Conservation (phyloP, 2,113 vertebrate genomes). For the Thomomys bottae region DNA sequence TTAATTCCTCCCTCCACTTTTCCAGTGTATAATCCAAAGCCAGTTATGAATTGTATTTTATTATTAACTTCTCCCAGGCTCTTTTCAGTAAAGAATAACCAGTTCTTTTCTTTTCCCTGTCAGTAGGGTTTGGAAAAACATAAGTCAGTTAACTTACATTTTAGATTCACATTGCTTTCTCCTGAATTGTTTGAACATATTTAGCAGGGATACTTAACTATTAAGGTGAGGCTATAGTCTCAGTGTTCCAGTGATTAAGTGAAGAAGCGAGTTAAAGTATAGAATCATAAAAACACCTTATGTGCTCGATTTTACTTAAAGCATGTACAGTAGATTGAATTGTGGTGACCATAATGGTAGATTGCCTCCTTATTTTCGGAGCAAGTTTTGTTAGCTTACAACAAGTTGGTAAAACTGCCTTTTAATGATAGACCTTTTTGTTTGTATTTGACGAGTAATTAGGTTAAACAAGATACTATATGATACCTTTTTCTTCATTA, state of each 20-base stretch:
- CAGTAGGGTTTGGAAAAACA: neutral
- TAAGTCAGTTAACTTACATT: neutral
- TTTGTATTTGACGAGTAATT: slow-evolving; percentile 18
- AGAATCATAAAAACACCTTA: slow-evolving; percentile 24
- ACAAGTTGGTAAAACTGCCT: neutral
- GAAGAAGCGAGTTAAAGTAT: neutral
- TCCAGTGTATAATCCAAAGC: neutral
- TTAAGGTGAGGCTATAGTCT: slow-evolving; percentile 10
- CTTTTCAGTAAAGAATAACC: neutral
- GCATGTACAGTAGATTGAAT: neutral
- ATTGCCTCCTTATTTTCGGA: neutral
- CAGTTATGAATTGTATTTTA: neutral
- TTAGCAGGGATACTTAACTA: slow-evolving; percentile 18
- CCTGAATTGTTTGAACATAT: slow-evolving; percentile 1
- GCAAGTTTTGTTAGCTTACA: neutral
- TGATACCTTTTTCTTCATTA: neutral
- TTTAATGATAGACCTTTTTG: slow-evolving; percentile 6
- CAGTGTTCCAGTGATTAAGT: neutral
- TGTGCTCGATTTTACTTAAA: slow-evolving; percentile 3
- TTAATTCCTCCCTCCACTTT: neutral
- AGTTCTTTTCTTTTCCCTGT: neutral
- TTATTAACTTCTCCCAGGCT: slow-evolving; percentile 18
- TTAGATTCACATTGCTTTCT: slow-evolving; percentile 30
- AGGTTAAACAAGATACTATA: neutral
- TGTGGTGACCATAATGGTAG: neutral